Evolutionary conservation across 2,888 invertebrate genomes (phyloP), one percentile per base, ranked within the genome.

Genomic region (Brenthis ino): DNA sequence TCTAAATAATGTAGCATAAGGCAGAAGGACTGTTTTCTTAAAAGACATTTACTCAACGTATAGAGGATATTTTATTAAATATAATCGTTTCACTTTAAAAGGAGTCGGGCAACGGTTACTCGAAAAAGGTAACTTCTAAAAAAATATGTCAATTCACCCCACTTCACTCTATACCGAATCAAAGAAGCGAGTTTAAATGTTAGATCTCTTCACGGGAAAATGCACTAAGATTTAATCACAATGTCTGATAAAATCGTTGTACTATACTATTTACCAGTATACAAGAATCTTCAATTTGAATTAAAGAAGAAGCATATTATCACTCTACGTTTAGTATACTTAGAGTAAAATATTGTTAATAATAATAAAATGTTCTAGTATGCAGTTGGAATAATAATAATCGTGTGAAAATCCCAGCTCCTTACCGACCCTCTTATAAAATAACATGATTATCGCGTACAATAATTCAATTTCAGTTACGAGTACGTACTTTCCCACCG

Each of bases 401-500:
- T 83, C 92, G 92, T 92, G 92, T 84, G 92, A 91, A 92, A 89
- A 85, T 86, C 71, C 74, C 77, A 77, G 80, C 77, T 80, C 78
- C 67, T 74, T 81, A 79, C 86, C 87, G 88, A 89, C 88, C 90
- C 89, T 85, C 86, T 84, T 82, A 77, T 71, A 83, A 81, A 80
- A 80, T 82, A 82, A 77, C 78, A 82, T 78, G 83, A 87, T 87
- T 85, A 88, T 83, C 80, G 83, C 78, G 79, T 81, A 85, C 76
- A 82, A 85, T 88, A 84, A 89, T 91, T 86, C 81, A 87, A 87
- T 84, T 89, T 89, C 82, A 85, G 86, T 88, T 86, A 82, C 81
- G 87, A 88, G 87, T 85, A 77, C 85, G 78, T 77, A 79, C 74
- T 79, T 91, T 92, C 93, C 90, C 93, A 91, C 88, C 90, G 85